Evolutionary conservation across 2,797 vertebrate species (phyloP).

Genomic region (Tapera naevia): DNA sequence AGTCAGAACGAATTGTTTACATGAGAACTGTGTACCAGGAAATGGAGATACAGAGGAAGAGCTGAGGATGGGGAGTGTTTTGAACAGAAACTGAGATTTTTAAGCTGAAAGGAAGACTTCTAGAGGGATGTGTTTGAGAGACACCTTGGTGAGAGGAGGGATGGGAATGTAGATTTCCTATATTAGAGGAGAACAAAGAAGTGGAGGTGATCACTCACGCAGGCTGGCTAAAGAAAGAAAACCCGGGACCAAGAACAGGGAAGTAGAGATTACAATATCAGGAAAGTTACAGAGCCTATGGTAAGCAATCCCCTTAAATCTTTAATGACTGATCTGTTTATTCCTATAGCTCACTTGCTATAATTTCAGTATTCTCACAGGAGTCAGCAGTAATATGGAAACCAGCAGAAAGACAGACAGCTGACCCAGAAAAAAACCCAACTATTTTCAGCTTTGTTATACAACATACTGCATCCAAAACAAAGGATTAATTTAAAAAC

Average conservation of each 20-base stretch:
- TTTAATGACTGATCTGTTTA: constrained; percentile 13
- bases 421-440: constrained; percentile 17
- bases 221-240: neutral
- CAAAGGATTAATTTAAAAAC: constrained; percentile 33
- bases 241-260: neutral
- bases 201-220: neutral
- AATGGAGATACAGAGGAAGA: neutral
- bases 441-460: constrained; percentile 17
- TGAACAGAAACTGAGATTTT: neutral
- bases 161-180: neutral
- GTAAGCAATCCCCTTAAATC: neutral
- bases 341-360: neutral
- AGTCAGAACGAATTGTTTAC: neutral
- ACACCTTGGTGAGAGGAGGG: neutral
- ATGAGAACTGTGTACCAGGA: neutral
- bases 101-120: neutral
- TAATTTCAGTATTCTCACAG: constrained; percentile 2
- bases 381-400: constrained; percentile 22
- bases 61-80: neutral
- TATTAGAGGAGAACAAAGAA: neutral
- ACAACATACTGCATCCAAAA: constrained; percentile 1
- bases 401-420: constrained; percentile 36
- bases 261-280: neutral
- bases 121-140: neutral
- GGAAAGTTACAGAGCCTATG: neutral